Evolutionary conservation across 2,888 invertebrate species (phyloP).

Genomic region (Cryptocephalus moraei): DNA sequence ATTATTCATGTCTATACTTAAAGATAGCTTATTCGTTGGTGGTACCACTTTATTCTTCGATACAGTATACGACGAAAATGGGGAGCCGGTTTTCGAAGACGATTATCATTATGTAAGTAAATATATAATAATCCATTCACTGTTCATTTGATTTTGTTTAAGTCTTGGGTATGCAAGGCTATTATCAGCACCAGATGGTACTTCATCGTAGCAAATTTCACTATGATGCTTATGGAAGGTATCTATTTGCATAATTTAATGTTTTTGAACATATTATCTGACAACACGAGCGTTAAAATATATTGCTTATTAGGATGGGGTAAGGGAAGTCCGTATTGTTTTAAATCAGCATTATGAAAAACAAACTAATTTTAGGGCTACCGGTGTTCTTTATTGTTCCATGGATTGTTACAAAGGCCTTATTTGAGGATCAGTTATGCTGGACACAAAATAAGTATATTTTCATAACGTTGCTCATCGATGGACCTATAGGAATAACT

Average conservation of each 20-base stretch:
- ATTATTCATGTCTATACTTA: constrained; percentile 47
- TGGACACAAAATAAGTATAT: constrained; percentile 47
- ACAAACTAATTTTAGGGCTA: constrained; percentile 35
- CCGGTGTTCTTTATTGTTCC: constrained; percentile 47
- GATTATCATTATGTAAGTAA: constrained; percentile 15
- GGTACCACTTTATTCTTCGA: constrained; percentile 40
- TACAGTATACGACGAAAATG: constrained; percentile 30
- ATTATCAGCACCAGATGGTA: constrained; percentile 52
- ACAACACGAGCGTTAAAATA: constrained; percentile 46
- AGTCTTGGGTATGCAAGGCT: constrained; percentile 56
- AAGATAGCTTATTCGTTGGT: constrained; percentile 45
- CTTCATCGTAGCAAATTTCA: constrained; percentile 55
- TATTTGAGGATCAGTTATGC: constrained; percentile 45
- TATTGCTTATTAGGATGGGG: constrained; percentile 58
- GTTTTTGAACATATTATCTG: constrained; percentile 53
- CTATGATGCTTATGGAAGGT: constrained; percentile 61
- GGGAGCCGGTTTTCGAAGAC: constrained; percentile 31
- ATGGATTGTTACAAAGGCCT: constrained; percentile 45
- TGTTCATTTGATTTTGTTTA: constrained; percentile 10
- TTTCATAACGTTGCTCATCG: constrained; percentile 43
- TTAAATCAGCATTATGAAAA: not conserved
- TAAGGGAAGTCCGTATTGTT: too few relatives aligned
- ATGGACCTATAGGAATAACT: constrained; percentile 47
- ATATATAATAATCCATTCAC: too few relatives aligned
- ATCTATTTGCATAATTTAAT: constrained; percentile 59